These are phyloP conservation scores for Agrotis clavis DNA, from an alignment of 2,888 invertebrate genomes.

Conservation along the genomic window DNA sequence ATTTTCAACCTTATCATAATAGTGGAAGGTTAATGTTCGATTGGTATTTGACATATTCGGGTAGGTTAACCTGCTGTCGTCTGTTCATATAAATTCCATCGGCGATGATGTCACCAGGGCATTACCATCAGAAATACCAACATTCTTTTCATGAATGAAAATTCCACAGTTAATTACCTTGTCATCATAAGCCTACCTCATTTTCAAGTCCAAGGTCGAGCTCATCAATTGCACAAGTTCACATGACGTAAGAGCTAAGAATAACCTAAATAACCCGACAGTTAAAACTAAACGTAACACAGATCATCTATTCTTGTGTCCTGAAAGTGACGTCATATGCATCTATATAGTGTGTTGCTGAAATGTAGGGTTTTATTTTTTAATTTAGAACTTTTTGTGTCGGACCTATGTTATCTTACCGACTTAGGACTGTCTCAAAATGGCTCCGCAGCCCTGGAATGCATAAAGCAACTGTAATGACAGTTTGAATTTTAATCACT, in stretches of 20 bases:
- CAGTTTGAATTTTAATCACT: no score
- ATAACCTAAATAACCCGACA: slow-evolving; percentile 22
- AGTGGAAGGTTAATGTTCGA: no score
- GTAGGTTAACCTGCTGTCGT: no score
- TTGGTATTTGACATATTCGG: no score
- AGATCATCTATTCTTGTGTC: slow-evolving; percentile 16
- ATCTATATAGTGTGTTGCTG: neutral
- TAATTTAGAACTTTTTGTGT: no score
- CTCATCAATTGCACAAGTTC: neutral
- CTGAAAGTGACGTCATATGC: slow-evolving; percentile 36
- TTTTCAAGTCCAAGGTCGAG: slow-evolving; percentile 5
- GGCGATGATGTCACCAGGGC: neutral
- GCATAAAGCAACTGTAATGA: no score
- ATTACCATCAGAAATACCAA: neutral
- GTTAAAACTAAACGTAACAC: slow-evolving; percentile 17
- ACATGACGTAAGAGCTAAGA: slow-evolving; percentile 22
- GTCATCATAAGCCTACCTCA: neutral
- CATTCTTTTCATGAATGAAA: neutral
- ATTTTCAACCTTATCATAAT: no score
- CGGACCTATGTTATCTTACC: no score
- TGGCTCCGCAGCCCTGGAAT: no score
- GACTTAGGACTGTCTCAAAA: no score
- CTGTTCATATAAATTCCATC: no score
- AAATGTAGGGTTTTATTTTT: no score
- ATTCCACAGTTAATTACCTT: neutral